phyloP scores from a whole-genome alignment of 1,140 invertebrate genomes.

The Drosophila fuyamai region DNA sequence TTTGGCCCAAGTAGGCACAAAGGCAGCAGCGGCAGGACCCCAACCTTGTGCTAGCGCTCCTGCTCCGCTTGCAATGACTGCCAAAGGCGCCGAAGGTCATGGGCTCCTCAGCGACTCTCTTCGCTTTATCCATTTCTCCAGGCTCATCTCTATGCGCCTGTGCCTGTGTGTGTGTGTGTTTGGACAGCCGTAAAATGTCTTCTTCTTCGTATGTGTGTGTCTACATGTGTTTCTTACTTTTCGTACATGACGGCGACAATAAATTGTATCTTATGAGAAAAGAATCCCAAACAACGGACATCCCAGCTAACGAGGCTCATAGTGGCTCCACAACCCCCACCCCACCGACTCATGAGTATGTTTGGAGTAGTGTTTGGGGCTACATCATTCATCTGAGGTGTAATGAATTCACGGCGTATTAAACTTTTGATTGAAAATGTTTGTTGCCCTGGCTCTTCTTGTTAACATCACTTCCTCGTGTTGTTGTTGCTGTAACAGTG shows the following conservation, averaged over 20 bases:
- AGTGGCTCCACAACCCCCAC: background rate
- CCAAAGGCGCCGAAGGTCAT: conserved; percentile 76
- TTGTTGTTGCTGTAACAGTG: conserved; percentile 14
- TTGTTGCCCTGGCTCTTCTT: conserved; percentile 18
- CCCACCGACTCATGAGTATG: background rate
- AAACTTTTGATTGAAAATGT: conserved; percentile 71
- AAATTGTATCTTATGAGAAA: conserved; percentile 79
- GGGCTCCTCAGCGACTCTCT: conserved; percentile 29
- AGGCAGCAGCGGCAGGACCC: background rate
- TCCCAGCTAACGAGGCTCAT: conserved; percentile 14
- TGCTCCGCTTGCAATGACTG: conserved; percentile 45
- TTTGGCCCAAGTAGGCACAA: conserved; percentile 9
- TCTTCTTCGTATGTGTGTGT: conserved; percentile 34
- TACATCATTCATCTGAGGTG: conserved; percentile 54
- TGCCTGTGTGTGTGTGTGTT: conserved; percentile 20
- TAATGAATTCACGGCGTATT: conserved; percentile 71
- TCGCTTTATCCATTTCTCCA: background rate
- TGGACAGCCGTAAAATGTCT: conserved; percentile 54
- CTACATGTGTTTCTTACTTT: conserved; percentile 54
- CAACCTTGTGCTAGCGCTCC: background rate
- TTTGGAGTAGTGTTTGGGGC: background rate
- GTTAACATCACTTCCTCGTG: background rate
- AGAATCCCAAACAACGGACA: conserved; percentile 70
- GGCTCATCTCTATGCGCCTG: background rate
- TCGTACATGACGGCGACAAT: conserved; percentile 73